Evolutionary conservation across 2,797 vertebrate species (phyloP), one percentile per base, ranked within the genome.

Genomic region (Onychomys torridus): DNA sequence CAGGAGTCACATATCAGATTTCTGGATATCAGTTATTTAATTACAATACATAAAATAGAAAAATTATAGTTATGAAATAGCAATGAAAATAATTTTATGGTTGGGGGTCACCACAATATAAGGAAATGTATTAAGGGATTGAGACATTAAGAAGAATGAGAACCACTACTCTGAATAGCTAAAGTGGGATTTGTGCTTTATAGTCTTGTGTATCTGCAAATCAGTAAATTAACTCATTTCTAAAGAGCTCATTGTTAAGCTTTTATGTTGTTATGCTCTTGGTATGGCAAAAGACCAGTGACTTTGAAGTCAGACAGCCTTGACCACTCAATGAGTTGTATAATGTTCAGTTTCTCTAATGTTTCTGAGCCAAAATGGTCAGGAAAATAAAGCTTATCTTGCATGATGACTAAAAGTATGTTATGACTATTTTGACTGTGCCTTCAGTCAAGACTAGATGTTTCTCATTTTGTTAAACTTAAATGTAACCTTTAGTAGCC

Each of bases 241-340:
- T 61, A 81, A 73, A 43, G 65, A 13, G 11, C 37, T 59, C 34
- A 0, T 95, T 97, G 29, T 91, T 71, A 52, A 40, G 67, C 11
- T 79, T 95, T 96, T 76, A 78, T 55, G 34, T 95, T 94, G 46
- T 88, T 96, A 92, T 76, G 29, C 25, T 96, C 23, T n/a, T 91
- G 65, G 46, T 71, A 59, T 90, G 59, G 79, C 25, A 71, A 89
- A 88, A 61, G 75, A 76, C 43, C 21, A 34, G 55, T 82, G 67
- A 90, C 59, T 95, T 94, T 91, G 71, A 34, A 91, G 67, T 82
- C 84, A 59, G 17, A 75, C 34, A 86, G 17, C 90, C 34, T 88
- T 82, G 52, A 49, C 46, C 55, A 82, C 16, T 94, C 83, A 78
- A 89, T 13, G 81, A 67, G 49, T 76, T 89, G 21, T 82, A 46